Evolutionary conservation across 2,797 vertebrate genomes (phyloP).

Genomic region (Eleutherodactylus coqui): DNA sequence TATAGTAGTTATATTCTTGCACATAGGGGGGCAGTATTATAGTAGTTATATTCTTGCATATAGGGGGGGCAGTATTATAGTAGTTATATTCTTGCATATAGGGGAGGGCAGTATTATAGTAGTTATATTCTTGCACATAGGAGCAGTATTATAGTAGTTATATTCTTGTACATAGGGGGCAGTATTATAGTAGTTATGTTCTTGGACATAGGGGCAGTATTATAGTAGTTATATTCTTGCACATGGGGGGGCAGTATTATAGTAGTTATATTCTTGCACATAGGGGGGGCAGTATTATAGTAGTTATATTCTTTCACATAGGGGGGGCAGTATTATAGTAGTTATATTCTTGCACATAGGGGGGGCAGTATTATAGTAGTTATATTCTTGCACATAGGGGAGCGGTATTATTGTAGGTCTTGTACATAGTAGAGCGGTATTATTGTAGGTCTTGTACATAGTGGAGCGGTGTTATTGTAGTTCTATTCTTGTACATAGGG

Average conservation of each 20-base stretch:
- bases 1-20: conserved; percentile 6
- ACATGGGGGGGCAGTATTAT: neutral
- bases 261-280: conserved; percentile 2
- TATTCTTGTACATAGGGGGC: neutral
- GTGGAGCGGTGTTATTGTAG: neutral
- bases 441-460: neutral
- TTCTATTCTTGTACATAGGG: neutral
- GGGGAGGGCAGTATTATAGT: conserved; percentile 7
- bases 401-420: conserved; percentile 7
- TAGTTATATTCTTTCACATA: neutral
- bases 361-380: conserved; percentile 3
- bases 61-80: conserved; percentile 13
- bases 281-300: neutral
- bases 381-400: neutral
- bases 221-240: neutral
- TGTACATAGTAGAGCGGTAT: too few relatives aligned
- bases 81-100: neutral
- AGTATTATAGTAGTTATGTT: conserved; percentile 13
- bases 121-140: conserved; percentile 7
- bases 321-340: neutral
- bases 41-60: conserved; percentile 4
- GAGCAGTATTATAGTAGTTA: neutral
- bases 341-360: neutral
- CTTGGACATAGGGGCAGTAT: conserved; percentile 11
- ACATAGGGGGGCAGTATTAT: neutral